Base-by-base conservation (phyloP, 1,140 invertebrate genomes). In the Plectrocnemia conspersa region DNA sequence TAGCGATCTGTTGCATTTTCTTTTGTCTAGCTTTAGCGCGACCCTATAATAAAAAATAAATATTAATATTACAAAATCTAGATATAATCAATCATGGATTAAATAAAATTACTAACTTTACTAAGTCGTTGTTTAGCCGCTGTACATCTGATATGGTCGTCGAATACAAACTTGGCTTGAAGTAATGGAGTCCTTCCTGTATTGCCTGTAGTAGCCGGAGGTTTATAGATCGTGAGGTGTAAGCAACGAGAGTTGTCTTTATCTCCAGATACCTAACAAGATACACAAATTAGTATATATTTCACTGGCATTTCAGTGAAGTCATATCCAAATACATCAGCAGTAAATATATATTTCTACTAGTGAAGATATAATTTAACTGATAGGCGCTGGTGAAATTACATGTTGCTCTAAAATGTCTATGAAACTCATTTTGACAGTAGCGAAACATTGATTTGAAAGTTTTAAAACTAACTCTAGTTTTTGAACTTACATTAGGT, bases 111-210 rank as follows among this genome's bases (percentile, higher is more conserved):
- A 29, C n/a, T 56, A 67, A 90, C 88, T 82, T 92, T 84, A 2
- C 80, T 81, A 21, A 84, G 67, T n/a, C 82, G 66, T 73, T 91
- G 91, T 70, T 91, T 91, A 19, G 91, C 93, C 24, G 93, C 92
- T 91, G 97, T 94, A 68, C 94, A 98, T 9, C 97, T 79, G 56
- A 99, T 99, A 68, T 98, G 93, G 76, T 99, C 97, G 68, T 99
- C 96, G 68, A 99, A 99, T 35, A 97, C 83, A 68, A 99, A 97
- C 70, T 92, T 93, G 0, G 93, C 90, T 13, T 88, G 84, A 5
- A 98, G 75, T 5, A 96, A 68, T 0, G 93, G 89, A 2, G 84
- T 79, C 25, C 86, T 74, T 52, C 85, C 87, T 1, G 73, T 76
- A 1, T 71, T 75, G 23, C 61, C 64, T 0, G 69, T 71, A 2